Percentiles rank a stretch among this genome's conserved stretches.
These are phyloP conservation scores for Drosophila grimshawi DNA, from an alignment of 1,140 invertebrate species.

Conservation along the genomic window DNA sequence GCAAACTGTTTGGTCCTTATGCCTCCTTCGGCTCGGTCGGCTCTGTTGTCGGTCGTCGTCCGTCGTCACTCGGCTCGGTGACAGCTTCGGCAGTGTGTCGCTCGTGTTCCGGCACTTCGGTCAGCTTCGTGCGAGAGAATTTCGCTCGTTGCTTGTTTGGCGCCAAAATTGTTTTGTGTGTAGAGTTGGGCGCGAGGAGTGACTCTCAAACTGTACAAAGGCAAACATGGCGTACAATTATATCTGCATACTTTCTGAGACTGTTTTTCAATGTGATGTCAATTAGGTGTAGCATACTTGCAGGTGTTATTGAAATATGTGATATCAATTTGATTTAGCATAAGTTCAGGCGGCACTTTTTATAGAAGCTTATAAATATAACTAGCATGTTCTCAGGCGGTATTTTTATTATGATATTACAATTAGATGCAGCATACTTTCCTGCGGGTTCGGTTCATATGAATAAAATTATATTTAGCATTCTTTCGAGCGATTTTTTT, in stretches of 20 bases:
- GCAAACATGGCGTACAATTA: slow-evolving; percentile 9
- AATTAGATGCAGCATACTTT: too few relatives aligned
- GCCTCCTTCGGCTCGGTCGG: slow-evolving; percentile 8
- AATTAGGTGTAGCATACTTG: slow-evolving; percentile 24
- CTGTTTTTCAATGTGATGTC: neutral
- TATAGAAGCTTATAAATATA: too few relatives aligned
- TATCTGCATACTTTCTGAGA: neutral
- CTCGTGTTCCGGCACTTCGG: slow-evolving; percentile 36
- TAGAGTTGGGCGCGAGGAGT: slow-evolving; percentile 53
- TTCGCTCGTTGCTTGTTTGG: slow-evolving; percentile 49
- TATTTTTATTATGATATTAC: too few relatives aligned
- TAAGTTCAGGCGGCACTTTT: too few relatives aligned
- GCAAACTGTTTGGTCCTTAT: slow-evolving; percentile 72
- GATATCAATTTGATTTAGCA: too few relatives aligned
- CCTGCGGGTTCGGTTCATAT: too few relatives aligned
- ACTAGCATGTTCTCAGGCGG: too few relatives aligned
- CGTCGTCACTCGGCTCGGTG: slow-evolving; percentile 5
- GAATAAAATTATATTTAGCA: too few relatives aligned
- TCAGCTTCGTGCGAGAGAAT: slow-evolving; percentile 10
- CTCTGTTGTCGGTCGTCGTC: slow-evolving; percentile 42
- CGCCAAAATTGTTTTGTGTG: slow-evolving; percentile 66
- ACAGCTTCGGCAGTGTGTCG: slow-evolving; percentile 23
- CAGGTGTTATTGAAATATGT: too few relatives aligned
- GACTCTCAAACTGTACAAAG: slow-evolving; percentile 63
- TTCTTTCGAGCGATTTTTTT: too few relatives aligned